Conservation (phyloP, 2,113 vertebrate genomes). For the Phycodurus eques region DNA sequence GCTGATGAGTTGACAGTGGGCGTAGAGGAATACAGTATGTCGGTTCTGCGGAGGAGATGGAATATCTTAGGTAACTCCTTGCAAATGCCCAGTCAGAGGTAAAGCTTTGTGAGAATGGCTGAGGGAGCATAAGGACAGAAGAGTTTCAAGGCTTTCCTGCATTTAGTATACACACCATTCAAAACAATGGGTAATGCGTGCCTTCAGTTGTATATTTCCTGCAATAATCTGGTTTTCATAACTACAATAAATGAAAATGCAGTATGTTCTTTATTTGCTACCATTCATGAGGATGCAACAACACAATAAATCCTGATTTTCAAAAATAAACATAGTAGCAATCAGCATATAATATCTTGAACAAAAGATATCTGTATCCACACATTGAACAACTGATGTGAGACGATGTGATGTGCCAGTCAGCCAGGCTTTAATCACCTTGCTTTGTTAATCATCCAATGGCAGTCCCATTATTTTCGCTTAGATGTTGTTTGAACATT, state of each 20-base stretch:
- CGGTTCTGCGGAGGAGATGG: conserved; percentile 55
- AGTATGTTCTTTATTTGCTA: not conserved
- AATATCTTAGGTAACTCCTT: conserved; percentile 57
- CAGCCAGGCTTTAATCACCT: not conserved
- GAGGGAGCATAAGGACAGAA: conserved; percentile 40
- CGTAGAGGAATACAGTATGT: conserved; percentile 30
- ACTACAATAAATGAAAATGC: not conserved
- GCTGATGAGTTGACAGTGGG: conserved; percentile 22
- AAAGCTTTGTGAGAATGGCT: conserved; percentile 39
- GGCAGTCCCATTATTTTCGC: not conserved
- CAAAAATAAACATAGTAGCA: not conserved
- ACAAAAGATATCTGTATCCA: not conserved
- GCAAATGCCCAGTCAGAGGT: conserved; percentile 55
- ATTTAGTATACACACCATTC: conserved; percentile 47
- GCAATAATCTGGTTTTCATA: not conserved
- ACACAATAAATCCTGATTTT: not conserved
- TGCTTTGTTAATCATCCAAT: not conserved
- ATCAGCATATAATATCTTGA: not conserved
- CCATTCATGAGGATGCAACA: not conserved
- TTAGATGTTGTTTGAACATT: not conserved
- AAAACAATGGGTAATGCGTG: not conserved
- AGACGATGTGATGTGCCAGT: not conserved
- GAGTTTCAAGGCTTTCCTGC: conserved; percentile 36
- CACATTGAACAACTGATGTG: not conserved
- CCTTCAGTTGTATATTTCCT: conserved; percentile 24